Evolutionary conservation across 2,888 invertebrate species (phyloP).

Genomic region (Thymelicus sylvestris): DNA sequence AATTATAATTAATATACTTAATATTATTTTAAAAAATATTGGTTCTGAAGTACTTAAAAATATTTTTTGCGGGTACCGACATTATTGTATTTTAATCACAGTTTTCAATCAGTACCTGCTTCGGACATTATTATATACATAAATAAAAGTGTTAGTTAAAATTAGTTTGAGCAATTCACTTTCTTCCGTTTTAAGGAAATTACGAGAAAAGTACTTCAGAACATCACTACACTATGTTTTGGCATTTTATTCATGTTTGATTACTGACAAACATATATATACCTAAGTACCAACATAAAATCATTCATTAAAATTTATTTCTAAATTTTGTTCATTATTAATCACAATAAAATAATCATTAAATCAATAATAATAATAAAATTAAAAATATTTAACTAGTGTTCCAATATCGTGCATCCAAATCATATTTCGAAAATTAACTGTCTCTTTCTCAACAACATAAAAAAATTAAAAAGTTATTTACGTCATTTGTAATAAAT

Average conservation of each 20-base stretch:
- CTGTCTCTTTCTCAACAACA: background rate
- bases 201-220: slow-evolving; percentile 9
- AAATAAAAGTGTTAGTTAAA: background rate
- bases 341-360: slow-evolving; percentile 16
- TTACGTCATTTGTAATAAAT: slow-evolving; percentile 3
- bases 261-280: slow-evolving; percentile 10
- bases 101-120: background rate
- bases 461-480: background rate
- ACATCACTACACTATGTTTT: slow-evolving; percentile 7
- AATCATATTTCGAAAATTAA: background rate
- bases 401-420: slow-evolving; percentile 6
- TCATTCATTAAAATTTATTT: slow-evolving; percentile 19
- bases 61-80: background rate
- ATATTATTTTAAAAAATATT: slow-evolving; percentile 4
- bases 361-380: slow-evolving; percentile 14
- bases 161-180: slow-evolving; percentile 3
- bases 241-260: slow-evolving; percentile 15
- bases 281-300: slow-evolving; percentile 23
- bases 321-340: slow-evolving; percentile 24
- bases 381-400: slow-evolving; percentile 8
- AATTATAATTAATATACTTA: slow-evolving; percentile 12
- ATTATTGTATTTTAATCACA: background rate
- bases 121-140: too few species aligned
- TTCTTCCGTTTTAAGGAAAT: background rate
- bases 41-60: slow-evolving; percentile 11